Evolutionary conservation across 2,797 vertebrate species (phyloP), one percentile per base, ranked within the genome.

Genomic region (Sebastes vulpes): DNA sequence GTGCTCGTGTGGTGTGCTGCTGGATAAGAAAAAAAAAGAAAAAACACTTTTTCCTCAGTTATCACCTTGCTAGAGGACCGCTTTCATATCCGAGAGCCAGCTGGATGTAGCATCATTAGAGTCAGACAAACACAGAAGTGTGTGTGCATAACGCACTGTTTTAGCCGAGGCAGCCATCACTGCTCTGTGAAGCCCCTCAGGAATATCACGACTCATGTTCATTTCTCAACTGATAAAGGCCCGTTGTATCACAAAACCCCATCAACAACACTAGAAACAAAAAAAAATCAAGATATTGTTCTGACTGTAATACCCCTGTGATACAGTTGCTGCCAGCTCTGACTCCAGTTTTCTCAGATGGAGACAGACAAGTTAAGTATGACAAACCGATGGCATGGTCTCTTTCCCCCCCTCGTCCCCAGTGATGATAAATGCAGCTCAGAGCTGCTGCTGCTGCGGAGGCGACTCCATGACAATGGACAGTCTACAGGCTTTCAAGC

Each of bases 401-500:
- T 80, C 83, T 63, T 69, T 75, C 75, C 77, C 87, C 85, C 48
- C 10, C 66, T 9, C 16, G 76, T 81, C 84, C 65, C 78, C 73
- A 70, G 72, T 86, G 89, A 92, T 90, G 90, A 93, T 88, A 83
- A 90, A 92, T 86, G 85, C 71, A 83, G 84, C 85, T 76, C 84
- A 77, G 86, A 91, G 90, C 87, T 79, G 83, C 77, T 77, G 85
- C 82, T 76, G 81, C 75, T 72, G 85, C 79, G 75, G 76, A 81
- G 81, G 83, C 61, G 53, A 89, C 81, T 78, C 84, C 91, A 86
- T 79, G 82, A 93, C 92, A 91, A 89, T 82, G 86, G 86, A 87
- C 84, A 82, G 88, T 91, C 88, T 83, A 60, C 86, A 58, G 83
- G 78, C 88, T 90, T 86, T 91, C 81, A 77, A 79, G 88, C 77